phyloP scores from a whole-genome alignment of 2,797 vertebrate genomes.

The Coregonus suidteri region DNA sequence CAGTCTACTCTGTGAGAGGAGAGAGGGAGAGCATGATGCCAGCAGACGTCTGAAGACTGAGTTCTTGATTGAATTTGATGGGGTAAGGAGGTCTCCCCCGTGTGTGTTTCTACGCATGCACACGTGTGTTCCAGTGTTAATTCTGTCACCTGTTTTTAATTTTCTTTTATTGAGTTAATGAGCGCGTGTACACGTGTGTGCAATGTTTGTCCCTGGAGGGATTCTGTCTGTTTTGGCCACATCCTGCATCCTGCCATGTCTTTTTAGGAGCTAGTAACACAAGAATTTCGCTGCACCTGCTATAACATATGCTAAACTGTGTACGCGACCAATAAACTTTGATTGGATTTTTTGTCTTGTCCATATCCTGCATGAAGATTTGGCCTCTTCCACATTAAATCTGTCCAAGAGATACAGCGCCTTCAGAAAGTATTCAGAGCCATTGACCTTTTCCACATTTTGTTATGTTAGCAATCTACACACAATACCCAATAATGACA shows the following conservation, averaged over 20 bases:
- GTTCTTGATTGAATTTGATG: slow-evolving; percentile 89
- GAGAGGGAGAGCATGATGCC: slow-evolving; percentile 89
- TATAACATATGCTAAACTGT: no score
- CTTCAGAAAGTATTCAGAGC: no score
- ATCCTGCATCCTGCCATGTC: no score
- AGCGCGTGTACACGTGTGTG: not conserved
- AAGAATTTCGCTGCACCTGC: no score
- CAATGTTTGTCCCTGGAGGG: not conserved
- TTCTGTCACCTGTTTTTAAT: not conserved
- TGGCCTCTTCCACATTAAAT: not conserved
- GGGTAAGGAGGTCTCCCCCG: slow-evolving; percentile 69
- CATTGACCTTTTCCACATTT: no score
- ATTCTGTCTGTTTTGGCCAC: no score
- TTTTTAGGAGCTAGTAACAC: no score
- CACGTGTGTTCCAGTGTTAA: not conserved
- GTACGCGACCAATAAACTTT: no score
- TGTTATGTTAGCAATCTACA: no score
- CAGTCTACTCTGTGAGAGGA: slow-evolving; percentile 87
- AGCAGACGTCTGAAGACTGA: slow-evolving; percentile 89
- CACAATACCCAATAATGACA: no score
- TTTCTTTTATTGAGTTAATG: not conserved
- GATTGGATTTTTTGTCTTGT: not conserved
- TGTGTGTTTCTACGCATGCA: not conserved
- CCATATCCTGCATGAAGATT: not conserved
- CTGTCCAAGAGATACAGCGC: not conserved